Evolutionary conservation across 2,888 invertebrate species (phyloP), one percentile per base, ranked within the genome.

Genomic region (Pogonocherus hispidulus): DNA sequence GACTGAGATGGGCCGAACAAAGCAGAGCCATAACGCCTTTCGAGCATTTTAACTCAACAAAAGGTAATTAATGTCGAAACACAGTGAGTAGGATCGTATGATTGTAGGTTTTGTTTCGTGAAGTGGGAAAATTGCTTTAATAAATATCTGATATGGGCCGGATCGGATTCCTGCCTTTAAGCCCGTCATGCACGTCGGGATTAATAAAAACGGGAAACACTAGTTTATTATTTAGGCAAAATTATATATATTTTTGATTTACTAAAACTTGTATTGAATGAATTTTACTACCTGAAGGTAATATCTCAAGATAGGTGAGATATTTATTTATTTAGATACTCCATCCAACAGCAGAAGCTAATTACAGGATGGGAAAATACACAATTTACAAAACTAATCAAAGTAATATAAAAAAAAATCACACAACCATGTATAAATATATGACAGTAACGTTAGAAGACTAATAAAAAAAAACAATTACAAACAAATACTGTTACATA

Each of bases 31-130:
- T 52, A 52, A 52, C 52, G 52, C 52, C 52, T 52, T 52, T 52
- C 32, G 52, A 52, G 52, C 52, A 52, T 52, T 52, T 52, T 52
- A 52, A 52, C 52, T 52, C 52, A 27, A 52, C 52, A 52, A 52
- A 52, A 52, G 52, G 32, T 52, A 52, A 52, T 52, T 52, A 52
- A 52, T 52, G 52, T 52, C 52, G 52, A 52, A 52, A 52, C 18
- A 52, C 32, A 27, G 52, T 16, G 52, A 52, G 52, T 16, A 27
- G 32, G 52, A 52, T 52, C 52, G 19, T 52, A 52, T 32, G 52
- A 52, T 52, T 52, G 52, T 32, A 23, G 52, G 52, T 32, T 32
- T 52, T 52, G 52, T 52, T 52, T 52, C 14, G 27, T 52, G 52
- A 52, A 52, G 52, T 52, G 52, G 52, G 52, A 32, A 16, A 52